Percentiles rank a stretch among this genome's conserved stretches.
These are phyloP conservation scores for Centropyge bicolor DNA, from an alignment of 2,797 vertebrate species.

Conservation along the genomic window DNA sequence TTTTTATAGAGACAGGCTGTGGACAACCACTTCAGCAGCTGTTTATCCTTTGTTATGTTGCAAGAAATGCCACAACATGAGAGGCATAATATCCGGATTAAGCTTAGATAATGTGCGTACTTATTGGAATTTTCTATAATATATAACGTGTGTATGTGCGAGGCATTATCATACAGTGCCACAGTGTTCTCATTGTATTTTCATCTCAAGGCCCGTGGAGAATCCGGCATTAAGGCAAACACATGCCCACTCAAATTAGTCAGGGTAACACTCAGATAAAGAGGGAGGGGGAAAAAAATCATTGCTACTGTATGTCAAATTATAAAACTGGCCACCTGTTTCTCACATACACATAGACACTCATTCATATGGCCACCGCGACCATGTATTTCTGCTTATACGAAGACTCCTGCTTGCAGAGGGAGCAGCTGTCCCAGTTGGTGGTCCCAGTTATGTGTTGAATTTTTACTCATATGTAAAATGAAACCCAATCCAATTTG, in stretches of 20 bases:
- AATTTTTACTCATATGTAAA: slow-evolving; percentile 72
- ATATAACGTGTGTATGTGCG: slow-evolving; percentile 16
- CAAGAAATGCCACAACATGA: neutral
- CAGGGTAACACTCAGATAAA: slow-evolving; percentile 52
- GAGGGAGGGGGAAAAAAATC: slow-evolving; percentile 43
- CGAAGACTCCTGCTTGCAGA: slow-evolving; percentile 14
- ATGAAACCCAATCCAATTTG: slow-evolving; percentile 61
- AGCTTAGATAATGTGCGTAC: slow-evolving; percentile 1
- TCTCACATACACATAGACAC: slow-evolving; percentile 23
- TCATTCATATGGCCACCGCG: slow-evolving; percentile 19
- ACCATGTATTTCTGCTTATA: slow-evolving; percentile 42
- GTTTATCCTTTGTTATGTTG: neutral
- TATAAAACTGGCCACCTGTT: slow-evolving; percentile 77
- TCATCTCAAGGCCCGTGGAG: slow-evolving; percentile 58
- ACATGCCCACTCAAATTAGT: slow-evolving; percentile 70
- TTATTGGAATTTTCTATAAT: slow-evolving; percentile 18
- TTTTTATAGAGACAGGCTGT: neutral
- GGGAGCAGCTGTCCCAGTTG: slow-evolving; percentile 71
- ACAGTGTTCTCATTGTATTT: slow-evolving; percentile 58
- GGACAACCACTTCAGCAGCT: neutral
- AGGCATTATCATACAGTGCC: slow-evolving; percentile 46
- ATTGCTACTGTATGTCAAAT: slow-evolving; percentile 72
- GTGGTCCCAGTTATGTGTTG: slow-evolving; percentile 69
- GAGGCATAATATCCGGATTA: slow-evolving; percentile 18
- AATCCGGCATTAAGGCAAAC: slow-evolving; percentile 66